Conservation (phyloP, 1,140 invertebrate genomes). For the Stenopsyche tienmushanensis region DNA sequence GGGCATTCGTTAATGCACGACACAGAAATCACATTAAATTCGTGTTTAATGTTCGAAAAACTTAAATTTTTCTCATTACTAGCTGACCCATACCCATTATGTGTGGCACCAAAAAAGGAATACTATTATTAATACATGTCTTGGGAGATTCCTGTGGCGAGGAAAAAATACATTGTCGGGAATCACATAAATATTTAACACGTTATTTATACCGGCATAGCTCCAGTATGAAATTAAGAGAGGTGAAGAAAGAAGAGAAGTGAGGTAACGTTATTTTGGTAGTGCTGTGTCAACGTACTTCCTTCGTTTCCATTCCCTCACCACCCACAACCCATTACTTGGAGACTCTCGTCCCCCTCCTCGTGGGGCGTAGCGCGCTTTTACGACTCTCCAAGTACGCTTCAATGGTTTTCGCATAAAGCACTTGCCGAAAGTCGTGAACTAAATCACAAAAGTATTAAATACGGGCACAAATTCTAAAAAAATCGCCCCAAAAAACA, state of each 20-base stretch:
- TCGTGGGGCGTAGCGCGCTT: slow-evolving; percentile 15
- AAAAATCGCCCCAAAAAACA: too few species aligned
- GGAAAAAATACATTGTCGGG: too few species aligned
- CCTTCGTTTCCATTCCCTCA: slow-evolving; percentile 14
- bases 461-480: neutral
- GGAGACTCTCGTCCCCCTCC: neutral
- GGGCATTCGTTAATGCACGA: too few species aligned
- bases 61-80: too few species aligned
- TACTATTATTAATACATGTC: too few species aligned
- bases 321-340: slow-evolving; percentile 23
- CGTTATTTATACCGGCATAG: neutral
- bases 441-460: neutral
- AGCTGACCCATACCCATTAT: too few species aligned
- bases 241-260: neutral
- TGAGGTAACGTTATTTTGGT: slow-evolving; percentile 17
- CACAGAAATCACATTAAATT: too few species aligned
- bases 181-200: slow-evolving; percentile 6
- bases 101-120: too few species aligned
- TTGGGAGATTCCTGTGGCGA: too few species aligned
- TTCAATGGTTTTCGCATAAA: slow-evolving; percentile 32
- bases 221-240: neutral
- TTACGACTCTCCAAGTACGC: slow-evolving; percentile 37
- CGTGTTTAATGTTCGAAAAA: too few species aligned
- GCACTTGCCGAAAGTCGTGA: slow-evolving; percentile 12
- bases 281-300: slow-evolving; percentile 31